Evolutionary conservation across 2,797 vertebrate genomes (phyloP).

Genomic region (Chrysolophus pictus): DNA sequence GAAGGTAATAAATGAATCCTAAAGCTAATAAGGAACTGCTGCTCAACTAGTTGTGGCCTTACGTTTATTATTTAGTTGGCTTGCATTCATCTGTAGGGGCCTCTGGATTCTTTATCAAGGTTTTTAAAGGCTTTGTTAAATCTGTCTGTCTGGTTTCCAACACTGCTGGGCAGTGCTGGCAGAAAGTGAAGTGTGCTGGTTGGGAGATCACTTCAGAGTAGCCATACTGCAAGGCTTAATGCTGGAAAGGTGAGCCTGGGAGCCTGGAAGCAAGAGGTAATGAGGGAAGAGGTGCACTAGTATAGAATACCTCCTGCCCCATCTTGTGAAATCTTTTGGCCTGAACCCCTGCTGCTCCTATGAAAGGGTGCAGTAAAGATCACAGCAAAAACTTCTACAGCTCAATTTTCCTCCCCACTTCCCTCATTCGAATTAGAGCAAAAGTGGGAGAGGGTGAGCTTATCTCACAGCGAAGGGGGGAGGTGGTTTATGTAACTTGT

Average conservation of each 20-base stretch:
- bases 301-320: neutral
- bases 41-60: neutral
- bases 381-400: neutral
- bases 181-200: neutral
- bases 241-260: neutral
- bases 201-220: neutral
- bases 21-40: neutral
- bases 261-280: neutral
- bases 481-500: neutral
- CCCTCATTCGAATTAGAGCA: neutral
- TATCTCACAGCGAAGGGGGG: neutral
- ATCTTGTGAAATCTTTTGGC: fast-evolving
- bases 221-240: neutral
- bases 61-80: neutral
- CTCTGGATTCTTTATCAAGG: neutral
- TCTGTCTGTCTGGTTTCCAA: neutral
- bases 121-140: neutral
- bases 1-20: slow-evolving; percentile 83
- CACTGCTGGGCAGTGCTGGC: neutral
- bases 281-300: neutral
- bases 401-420: neutral
- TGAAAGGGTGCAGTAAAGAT: neutral
- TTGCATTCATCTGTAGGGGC: neutral
- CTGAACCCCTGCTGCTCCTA: neutral
- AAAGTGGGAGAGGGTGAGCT: neutral